Evolutionary conservation across 2,888 invertebrate genomes (phyloP).

Genomic region (Melanostoma mellinum): DNA sequence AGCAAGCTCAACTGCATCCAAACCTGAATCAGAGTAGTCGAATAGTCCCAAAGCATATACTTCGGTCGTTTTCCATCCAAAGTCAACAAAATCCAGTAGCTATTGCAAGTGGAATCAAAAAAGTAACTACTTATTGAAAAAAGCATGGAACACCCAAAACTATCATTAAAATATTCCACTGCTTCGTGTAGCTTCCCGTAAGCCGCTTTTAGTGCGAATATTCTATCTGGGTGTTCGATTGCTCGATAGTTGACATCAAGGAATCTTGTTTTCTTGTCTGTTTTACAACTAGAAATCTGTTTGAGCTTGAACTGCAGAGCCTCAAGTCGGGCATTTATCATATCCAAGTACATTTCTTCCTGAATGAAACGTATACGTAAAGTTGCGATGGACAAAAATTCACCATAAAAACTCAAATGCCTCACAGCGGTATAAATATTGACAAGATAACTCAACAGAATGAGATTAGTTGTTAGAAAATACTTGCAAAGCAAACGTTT

Average conservation of each 20-base stretch:
- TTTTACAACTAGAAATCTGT: constrained; percentile 7
- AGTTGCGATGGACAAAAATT: constrained; percentile 4
- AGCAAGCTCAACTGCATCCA: constrained; percentile 11
- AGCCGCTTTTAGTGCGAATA: constrained; percentile 4
- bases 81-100: constrained; percentile 24
- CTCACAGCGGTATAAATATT: constrained; percentile 8
- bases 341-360: constrained; percentile 25
- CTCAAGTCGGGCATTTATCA: constrained; percentile 25
- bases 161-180: constrained; percentile 11
- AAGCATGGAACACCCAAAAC: constrained; percentile 27
- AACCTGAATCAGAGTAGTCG: constrained; percentile 8
- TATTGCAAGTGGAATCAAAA: constrained; percentile 19
- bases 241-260: constrained; percentile 25
- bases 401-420: constrained; percentile 1
- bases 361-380: constrained; percentile 27
- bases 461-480: background rate
- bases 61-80: background rate
- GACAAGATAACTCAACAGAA: background rate
- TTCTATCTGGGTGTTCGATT: constrained; percentile 4
- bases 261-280: background rate
- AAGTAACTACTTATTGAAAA: constrained; percentile 8
- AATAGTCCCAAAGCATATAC: constrained; percentile 3
- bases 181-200: constrained; percentile 17
- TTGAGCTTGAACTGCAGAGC: background rate
- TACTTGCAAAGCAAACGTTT: constrained; percentile 10